Base-by-base conservation (phyloP, 2,888 invertebrate genomes). In the Catocala fraxini region DNA sequence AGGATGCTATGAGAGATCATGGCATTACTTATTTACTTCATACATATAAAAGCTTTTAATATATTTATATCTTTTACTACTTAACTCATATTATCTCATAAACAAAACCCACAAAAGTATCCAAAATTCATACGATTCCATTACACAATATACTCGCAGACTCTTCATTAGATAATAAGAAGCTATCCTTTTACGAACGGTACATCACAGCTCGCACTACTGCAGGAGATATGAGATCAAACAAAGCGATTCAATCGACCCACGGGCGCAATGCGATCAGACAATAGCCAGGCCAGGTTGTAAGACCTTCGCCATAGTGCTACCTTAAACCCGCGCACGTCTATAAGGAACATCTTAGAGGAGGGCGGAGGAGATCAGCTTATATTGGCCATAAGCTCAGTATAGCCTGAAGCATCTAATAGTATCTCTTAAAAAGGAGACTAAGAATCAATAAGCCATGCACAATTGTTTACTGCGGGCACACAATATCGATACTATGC, bases 231-330 rank as follows among this genome's bases (percentile, higher is more conserved):
- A 73, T 68, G 68, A 80, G 71, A 75, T 77, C 81, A 83, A 82
- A 84, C 84, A 83, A 81, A 82, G 74, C 75, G 71, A 75, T 80
- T 59, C 65, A 79, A 82, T 82, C 82, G 80, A 82, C 68, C 77
- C 65, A 70, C 58, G 68, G 68, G 78, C 75, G 80, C 80, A 80
- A 75, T 80, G 71, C 77, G 72, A 81, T 75, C 79, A 76, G 68
- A 72, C 76, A 71, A 77, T 71, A 71, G 72, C 60, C 60, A 15
- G 62, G 66, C 82, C 79, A 77, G 45, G 15, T 5, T 41, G 0
- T 34, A 15, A 70, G 70, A 75, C 13, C 75, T 39, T 33, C 7
- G 4, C 6, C 25, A 12, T 48, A 33, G 35, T 25, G 15, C n/a
- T 47, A 45, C 42, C 43, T 49, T 3, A 49, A 5, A 51, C 34